Base-by-base conservation (phyloP, 2,113 vertebrate species). In the Prunella himalayana region DNA sequence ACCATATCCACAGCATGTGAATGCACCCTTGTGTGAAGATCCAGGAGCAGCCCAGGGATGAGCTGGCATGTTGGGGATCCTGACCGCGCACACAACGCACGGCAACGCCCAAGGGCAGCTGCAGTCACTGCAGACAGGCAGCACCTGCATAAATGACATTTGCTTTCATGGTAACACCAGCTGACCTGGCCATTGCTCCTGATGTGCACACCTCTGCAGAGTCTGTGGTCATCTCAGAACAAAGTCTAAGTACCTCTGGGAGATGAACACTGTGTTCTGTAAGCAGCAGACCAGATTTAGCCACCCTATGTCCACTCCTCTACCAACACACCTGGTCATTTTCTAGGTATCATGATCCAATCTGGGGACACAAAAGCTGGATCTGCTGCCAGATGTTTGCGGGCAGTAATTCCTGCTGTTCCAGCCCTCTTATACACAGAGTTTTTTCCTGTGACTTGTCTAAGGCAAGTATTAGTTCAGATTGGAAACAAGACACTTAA, bases 301-400 rank as follows among this genome's bases (percentile, higher is more conserved):
- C 11, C 59, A 82, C n/a, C 56, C 31, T 8, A 42, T 0, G 0
- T n/a, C 13, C 22, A 44, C 1, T 6, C 11, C 13, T 31, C 44
- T 44, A 76, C 19, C n/a, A 66, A 28, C 4, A 42, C 13, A 47
- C 5, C 59, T 53, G 24, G 49, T 59, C 4, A 31, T 72, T 79
- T 76, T 80, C 37, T 53, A 61, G 25, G 13, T 21, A 65, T 25
- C 30, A 30, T 2, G 0, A 77, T 10, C 23, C 45, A 76, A 6
- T 33, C 8, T 31, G 10, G 6, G 10, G 10, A 68, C 22, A 64
- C 0, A 6, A 56, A 56, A 37, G 2, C 14, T 72, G 31, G 6
- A 10, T 72, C 50, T 72, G 15, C 42, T 49, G 18, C 24, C 19
- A 21, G 10, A 31, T 11, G 13, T 35, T 11, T 82, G 23, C 23